phyloP scores from a whole-genome alignment of 2,797 vertebrate species.

The Parauchenoglanis punctatus region DNA sequence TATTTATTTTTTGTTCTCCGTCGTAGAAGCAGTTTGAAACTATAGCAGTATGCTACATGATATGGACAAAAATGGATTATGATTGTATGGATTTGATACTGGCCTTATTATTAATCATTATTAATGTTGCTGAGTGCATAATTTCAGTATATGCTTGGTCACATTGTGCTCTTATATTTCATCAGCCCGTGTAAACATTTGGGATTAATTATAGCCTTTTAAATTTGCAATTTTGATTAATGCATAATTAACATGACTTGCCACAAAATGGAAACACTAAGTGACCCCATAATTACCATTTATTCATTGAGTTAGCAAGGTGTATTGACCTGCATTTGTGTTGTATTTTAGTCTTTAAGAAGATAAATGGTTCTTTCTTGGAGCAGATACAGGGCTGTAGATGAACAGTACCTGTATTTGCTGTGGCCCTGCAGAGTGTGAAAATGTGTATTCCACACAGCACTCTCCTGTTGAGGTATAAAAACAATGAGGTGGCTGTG shows the following conservation, averaged over 20 bases:
- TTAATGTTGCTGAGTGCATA: not conserved
- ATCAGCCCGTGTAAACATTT: not conserved
- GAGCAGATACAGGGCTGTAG: conserved; percentile 26
- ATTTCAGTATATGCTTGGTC: not conserved
- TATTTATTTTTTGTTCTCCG: not conserved
- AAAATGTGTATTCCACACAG: conserved; percentile 50
- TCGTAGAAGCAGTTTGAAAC: not conserved
- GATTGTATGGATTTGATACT: no score
- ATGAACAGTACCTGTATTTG: conserved; percentile 24
- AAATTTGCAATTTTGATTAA: conserved; percentile 15
- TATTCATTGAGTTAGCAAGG: conserved; percentile 8
- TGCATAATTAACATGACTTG: not conserved
- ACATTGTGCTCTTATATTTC: not conserved
- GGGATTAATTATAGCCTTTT: not conserved
- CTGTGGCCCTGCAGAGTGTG: conserved; percentile 34
- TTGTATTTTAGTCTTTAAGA: conserved; percentile 17
- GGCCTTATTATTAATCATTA: not conserved
- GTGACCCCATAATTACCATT: not conserved
- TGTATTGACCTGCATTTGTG: conserved; percentile 30
- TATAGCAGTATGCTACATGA: not conserved
- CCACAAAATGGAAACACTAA: not conserved
- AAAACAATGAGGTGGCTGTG: conserved; percentile 46
- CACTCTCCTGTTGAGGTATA: conserved; percentile 49
- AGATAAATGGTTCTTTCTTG: conserved; percentile 33
- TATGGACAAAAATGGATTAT: not conserved